Conservation (phyloP, 2,113 vertebrate species). For the Ariopsis seemanni region DNA sequence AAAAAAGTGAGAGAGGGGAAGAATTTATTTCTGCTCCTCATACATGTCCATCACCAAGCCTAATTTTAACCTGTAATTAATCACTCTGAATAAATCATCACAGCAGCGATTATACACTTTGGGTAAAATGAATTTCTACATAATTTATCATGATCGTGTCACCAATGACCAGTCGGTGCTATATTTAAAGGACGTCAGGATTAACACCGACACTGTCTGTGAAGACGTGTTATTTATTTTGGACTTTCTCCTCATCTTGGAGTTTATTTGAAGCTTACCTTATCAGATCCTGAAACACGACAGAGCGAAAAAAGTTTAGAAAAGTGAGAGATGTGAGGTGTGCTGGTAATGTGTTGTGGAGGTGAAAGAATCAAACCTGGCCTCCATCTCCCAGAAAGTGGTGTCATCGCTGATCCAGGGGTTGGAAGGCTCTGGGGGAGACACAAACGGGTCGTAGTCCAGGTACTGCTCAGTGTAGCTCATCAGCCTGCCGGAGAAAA, state of each 20-base stretch:
- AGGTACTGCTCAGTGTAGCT: constrained; percentile 91
- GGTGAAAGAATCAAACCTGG: constrained; percentile 72
- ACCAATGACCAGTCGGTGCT: not conserved
- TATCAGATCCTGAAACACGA: not conserved
- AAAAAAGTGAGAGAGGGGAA: not conserved
- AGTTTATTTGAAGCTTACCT: not conserved
- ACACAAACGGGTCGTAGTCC: constrained; percentile 93
- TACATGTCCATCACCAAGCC: constrained; percentile 24
- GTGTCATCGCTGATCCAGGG: constrained; percentile 92
- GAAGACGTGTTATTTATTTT: not conserved
- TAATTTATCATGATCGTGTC: constrained; percentile 47
- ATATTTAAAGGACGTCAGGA: not conserved
- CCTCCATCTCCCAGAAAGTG: constrained; percentile 89
- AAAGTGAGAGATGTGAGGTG: not conserved
- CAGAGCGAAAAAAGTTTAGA: not conserved
- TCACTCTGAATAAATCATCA: constrained; percentile 58
- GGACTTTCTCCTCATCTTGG: not conserved
- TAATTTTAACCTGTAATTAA: constrained; percentile 52
- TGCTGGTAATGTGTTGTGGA: not conserved
- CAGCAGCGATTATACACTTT: constrained; percentile 51
- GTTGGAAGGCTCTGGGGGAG: constrained; percentile 86
- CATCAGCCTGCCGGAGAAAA: constrained; percentile 80
- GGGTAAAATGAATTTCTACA: constrained; percentile 52
- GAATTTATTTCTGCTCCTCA: not conserved
- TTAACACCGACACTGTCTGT: not conserved